Conservation (phyloP, 2,797 vertebrate species). For the Pogoniulus pusillus region DNA sequence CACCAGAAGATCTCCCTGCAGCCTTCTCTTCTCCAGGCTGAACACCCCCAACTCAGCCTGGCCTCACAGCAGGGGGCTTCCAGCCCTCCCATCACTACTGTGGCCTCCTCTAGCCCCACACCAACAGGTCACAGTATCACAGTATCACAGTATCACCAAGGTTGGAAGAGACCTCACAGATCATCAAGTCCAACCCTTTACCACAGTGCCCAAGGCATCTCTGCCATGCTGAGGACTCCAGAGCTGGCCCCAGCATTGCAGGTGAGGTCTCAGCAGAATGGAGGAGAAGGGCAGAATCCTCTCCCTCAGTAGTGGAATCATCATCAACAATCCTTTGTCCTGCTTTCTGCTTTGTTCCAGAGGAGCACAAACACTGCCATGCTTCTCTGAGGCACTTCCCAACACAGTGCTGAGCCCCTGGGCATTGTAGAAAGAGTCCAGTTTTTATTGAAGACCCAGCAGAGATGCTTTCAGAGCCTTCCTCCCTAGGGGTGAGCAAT, state of each 20-base stretch:
- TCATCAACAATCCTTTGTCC: not conserved
- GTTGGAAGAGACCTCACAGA: too few relatives aligned
- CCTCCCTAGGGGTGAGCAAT: not conserved
- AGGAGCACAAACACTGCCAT: rapidly evolving
- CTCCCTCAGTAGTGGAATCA: not conserved
- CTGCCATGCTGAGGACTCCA: not conserved
- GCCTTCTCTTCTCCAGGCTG: not conserved
- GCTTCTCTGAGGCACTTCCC: not conserved
- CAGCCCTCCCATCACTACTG: not conserved
- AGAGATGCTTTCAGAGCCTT: not conserved
- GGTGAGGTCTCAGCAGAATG: not conserved
- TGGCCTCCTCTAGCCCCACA: not conserved
- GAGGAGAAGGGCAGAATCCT: not conserved
- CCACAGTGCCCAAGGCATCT: too few relatives aligned
- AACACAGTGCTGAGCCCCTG: not conserved
- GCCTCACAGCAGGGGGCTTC: not conserved
- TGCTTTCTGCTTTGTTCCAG: rapidly evolving
- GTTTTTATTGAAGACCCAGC: not conserved
- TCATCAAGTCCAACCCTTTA: too few relatives aligned
- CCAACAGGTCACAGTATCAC: not conserved
- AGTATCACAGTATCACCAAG: too few relatives aligned
- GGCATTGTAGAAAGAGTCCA: not conserved
- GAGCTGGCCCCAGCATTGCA: not conserved
- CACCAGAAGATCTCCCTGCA: not conserved
- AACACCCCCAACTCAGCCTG: not conserved